A percentile compares a stretch with the other conserved stretches of the same genome.
Evolutionary conservation across 1,140 invertebrate species (phyloP).

Genomic region (Halyomorpha halys): DNA sequence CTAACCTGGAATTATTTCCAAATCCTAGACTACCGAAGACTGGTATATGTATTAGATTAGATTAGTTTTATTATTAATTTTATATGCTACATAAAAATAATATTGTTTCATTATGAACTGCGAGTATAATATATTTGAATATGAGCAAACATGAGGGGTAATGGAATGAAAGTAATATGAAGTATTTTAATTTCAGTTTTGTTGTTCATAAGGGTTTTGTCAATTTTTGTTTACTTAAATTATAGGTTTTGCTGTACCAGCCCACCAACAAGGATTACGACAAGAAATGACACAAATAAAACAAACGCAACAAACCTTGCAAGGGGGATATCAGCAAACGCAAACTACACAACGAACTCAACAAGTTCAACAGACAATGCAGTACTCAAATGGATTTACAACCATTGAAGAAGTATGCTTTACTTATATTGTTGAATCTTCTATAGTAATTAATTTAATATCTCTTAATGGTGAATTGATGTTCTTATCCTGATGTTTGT

Average conservation of each 20-base stretch:
- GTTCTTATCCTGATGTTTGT: neutral
- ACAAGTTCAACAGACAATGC: slow-evolving; percentile 35
- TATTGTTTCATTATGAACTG: too few species aligned
- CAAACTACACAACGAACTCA: slow-evolving; percentile 20
- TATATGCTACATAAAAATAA: too few species aligned
- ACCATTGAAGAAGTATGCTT: slow-evolving; percentile 33
- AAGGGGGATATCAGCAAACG: slow-evolving; percentile 15
- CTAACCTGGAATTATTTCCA: too few species aligned
- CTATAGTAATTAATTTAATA: neutral
- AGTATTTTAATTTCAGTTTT: too few species aligned
- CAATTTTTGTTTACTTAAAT: neutral
- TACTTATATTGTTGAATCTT: slow-evolving; percentile 17
- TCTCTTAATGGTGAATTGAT: neutral
- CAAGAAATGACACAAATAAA: slow-evolving; percentile 16
- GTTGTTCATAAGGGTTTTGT: too few species aligned
- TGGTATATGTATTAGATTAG: too few species aligned
- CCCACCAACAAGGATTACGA: slow-evolving; percentile 20
- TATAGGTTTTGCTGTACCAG: slow-evolving; percentile 28
- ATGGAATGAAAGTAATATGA: too few species aligned
- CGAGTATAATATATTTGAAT: too few species aligned
- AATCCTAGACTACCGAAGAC: too few species aligned
- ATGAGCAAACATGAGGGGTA: too few species aligned
- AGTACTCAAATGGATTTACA: slow-evolving; percentile 57
- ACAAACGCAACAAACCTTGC: slow-evolving; percentile 3
- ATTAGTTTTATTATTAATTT: too few species aligned